Percentiles rank a stretch among this genome's conserved stretches.
phyloP scores from a whole-genome alignment of 2,888 invertebrate species.

The Gnatocerus cornutus region DNA sequence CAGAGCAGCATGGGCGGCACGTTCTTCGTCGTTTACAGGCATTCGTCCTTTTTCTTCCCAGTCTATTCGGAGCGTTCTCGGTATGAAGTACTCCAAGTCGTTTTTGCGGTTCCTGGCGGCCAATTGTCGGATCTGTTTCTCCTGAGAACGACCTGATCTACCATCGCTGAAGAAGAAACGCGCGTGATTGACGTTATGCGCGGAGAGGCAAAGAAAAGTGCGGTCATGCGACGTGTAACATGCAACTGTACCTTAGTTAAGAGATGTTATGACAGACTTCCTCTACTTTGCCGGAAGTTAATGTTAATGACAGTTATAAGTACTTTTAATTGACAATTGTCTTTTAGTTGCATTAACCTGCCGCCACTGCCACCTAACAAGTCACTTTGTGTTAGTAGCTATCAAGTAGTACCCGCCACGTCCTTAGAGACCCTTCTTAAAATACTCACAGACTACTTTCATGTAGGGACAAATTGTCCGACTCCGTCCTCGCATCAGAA shows the following conservation, averaged over 20 bases:
- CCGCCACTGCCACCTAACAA: no score
- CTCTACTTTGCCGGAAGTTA: not conserved
- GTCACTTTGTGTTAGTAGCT: not conserved
- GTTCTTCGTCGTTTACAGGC: conserved; percentile 70
- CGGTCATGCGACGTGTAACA: not conserved
- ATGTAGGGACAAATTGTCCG: conserved; percentile 90
- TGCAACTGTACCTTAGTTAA: conserved; percentile 30
- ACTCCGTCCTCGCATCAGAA: conserved; percentile 92
- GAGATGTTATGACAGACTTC: conserved; percentile 23
- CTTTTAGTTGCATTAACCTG: no score
- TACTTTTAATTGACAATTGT: no score
- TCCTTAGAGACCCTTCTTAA: not conserved
- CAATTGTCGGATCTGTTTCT: conserved; percentile 70
- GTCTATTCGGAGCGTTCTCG: conserved; percentile 82
- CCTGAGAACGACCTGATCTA: conserved; percentile 68
- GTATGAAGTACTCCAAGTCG: conserved; percentile 74
- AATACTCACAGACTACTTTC: conserved; percentile 93
- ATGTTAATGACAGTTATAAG: no score
- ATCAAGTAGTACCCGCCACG: not conserved
- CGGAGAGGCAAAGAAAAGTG: no score
- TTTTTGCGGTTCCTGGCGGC: conserved; percentile 75
- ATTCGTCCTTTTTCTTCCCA: conserved; percentile 59
- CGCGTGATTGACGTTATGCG: not conserved
- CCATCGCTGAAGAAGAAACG: conserved; percentile 71
- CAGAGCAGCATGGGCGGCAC: conserved; percentile 88